Base-by-base conservation (phyloP, 2,113 vertebrate species). In the Pangasianodon gigas region DNA sequence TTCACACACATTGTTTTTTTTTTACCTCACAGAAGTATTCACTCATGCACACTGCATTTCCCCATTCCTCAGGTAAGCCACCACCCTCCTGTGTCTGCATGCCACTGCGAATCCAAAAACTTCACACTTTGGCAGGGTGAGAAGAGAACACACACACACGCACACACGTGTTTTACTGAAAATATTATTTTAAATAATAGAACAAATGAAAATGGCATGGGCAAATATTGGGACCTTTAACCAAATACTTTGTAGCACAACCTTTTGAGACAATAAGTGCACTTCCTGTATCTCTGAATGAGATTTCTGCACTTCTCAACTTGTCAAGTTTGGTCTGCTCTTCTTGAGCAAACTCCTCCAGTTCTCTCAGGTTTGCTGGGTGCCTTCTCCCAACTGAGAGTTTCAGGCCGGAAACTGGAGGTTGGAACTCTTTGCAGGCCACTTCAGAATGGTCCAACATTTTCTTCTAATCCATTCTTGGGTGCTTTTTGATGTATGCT, bases 71-170 rank as follows among this genome's bases (percentile, higher is more conserved):
- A 99, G 98, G 98, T 99, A 93, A 98, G 98, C 94, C 98, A 99
- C 92, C 98, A 99, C 87, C 98, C 98, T 56, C 98, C 98, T 14
- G 96, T 99, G 93, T 99, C 98, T 92, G 98, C 97, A 75, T 98
- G 98, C 91, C 98, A 99, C 37, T 97, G 97, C 41, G 97, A 99
- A 94, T 99, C 98, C 87, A 96, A 96, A 95, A 98, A 98, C 94
- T 99, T 97, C 93, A 94, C 96, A 71, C 97, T 98, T 93, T 98
- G 98, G 97, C 98, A 99, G 97, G 98, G 98, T 99, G 96, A 95
- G 67, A 79, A 44, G 11, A 85, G 51, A 1, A 65, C 29, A 65
- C 41, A 81, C 58, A 52, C 5, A 32, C 32, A 44, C 58, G 41
- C 19, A 88, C 32, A 44, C 58, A 51, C 54, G 67, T 14, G 52